These are phyloP conservation scores for Dugesia japonica DNA, from an alignment of 2,888 invertebrate species.

Conservation along the genomic window DNA sequence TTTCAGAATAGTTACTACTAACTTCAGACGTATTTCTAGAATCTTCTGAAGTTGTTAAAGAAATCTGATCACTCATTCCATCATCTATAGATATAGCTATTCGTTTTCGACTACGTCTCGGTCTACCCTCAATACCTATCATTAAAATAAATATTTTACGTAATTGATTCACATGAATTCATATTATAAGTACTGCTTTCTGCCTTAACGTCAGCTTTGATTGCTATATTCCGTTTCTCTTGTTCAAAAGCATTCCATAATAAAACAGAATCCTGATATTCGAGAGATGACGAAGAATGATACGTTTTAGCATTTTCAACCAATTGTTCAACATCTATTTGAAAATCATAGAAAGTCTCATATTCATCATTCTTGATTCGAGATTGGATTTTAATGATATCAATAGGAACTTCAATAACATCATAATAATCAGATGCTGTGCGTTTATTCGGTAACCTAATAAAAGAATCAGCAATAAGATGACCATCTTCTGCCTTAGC, in stretches of 20 bases:
- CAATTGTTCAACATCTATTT: slow-evolving; percentile 72
- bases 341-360: slow-evolving; percentile 74
- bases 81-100: slow-evolving; percentile 4
- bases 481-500: slow-evolving; percentile 79
- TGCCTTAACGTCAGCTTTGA: not conserved
- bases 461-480: slow-evolving; percentile 76
- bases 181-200: not conserved
- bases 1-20: slow-evolving; percentile 10
- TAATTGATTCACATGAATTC: too few relatives aligned
- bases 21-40: slow-evolving; percentile 21
- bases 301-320: slow-evolving; percentile 84
- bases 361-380: slow-evolving; percentile 74
- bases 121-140: not conserved
- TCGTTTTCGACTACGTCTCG: slow-evolving; percentile 23
- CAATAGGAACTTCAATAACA: slow-evolving; percentile 80
- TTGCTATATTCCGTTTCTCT: slow-evolving; percentile 22
- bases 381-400: slow-evolving; percentile 70
- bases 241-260: slow-evolving; percentile 56
- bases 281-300: slow-evolving; percentile 67
- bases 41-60: slow-evolving; percentile 21
- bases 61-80: slow-evolving; percentile 26
- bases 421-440: slow-evolving; percentile 51
- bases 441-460: slow-evolving; percentile 76
- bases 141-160: too few relatives aligned
- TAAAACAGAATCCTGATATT: slow-evolving; percentile 73